Conservation (phyloP, 2,113 vertebrate genomes). For the Anguilla rostrata region DNA sequence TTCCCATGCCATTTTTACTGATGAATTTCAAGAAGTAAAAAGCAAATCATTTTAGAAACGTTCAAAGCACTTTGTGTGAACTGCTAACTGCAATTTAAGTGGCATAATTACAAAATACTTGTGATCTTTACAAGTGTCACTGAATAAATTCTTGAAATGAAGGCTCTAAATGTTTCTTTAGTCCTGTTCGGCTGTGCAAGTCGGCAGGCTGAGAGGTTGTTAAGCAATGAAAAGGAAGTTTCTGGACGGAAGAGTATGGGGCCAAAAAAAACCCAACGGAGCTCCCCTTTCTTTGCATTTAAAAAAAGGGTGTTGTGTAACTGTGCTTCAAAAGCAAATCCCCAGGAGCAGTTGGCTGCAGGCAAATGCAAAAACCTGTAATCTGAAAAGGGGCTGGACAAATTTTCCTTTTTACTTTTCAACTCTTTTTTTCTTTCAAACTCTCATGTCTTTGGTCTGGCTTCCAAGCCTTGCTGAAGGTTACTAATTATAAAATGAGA, state of each 20-base stretch:
- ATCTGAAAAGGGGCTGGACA: background rate
- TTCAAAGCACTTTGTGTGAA: too few relatives aligned
- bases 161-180: background rate
- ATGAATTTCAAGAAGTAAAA: background rate
- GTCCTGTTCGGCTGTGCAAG: background rate
- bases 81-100: too few relatives aligned
- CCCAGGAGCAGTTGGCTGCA: background rate
- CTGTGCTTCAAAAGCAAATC: conserved; percentile 30
- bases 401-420: background rate
- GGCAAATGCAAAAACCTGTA: background rate
- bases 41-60: background rate
- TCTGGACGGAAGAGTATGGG: conserved; percentile 34
- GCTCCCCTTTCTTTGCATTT: conserved; percentile 47
- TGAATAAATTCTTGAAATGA: background rate
- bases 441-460: background rate
- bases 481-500: conserved; percentile 18
- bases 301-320: conserved; percentile 59
- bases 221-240: conserved; percentile 46
- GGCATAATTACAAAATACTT: too few relatives aligned
- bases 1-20: background rate
- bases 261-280: conserved; percentile 37
- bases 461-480: background rate
- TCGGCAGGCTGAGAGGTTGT: background rate
- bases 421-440: background rate
- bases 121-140: too few relatives aligned